Base-by-base conservation (phyloP, 2,888 invertebrate genomes). In the Macroteleia sp. region DNA sequence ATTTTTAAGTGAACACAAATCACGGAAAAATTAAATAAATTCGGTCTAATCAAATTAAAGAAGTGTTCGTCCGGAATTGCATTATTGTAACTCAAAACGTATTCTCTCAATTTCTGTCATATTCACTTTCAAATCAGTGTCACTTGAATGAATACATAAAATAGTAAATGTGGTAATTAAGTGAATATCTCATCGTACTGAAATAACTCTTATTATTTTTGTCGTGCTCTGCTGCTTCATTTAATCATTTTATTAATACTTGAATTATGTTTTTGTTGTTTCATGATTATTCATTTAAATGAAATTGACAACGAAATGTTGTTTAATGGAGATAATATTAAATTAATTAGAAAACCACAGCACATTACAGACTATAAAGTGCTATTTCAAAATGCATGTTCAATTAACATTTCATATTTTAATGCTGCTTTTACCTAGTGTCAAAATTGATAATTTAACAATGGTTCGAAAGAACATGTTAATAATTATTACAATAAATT, bases 111-210 rank as follows among this genome's bases (percentile, higher is more conserved):
- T 64, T 66, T 66, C 52, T 57, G 73, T 73, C 64, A 64, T 52
- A 66, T 74, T 66, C 66, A 66, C 34, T 44, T 61, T 41, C 59
- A 52, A 74, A 74, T 74, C 52, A 74, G 50, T 67, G 74, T 54
- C 73, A 64, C 50, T 50, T 73, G 62, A 56, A 64, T 20, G 57
- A 56, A 57, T 57, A 42, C 32, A 64, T 56, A 57, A 73, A 73
- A 64, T 14, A 57, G 34, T 42, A 64, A 50, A 42, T 36, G 56
- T 14, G 50, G 50, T 73, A 73, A 73, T 73, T 57, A 54, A 73
- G 64, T 16, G 50, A 50, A 39, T 64, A 50, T 57, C 57, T 57
- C 57, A 28, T 46, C 73, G 42, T 28, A 20, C 32, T 28, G 36
- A 25, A 50, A 57, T 46, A 73, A 39, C 39, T 52, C 14, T 36